These are phyloP conservation scores for Hemibagrus guttatus DNA, from an alignment of 2,797 vertebrate species.

Conservation along the genomic window DNA sequence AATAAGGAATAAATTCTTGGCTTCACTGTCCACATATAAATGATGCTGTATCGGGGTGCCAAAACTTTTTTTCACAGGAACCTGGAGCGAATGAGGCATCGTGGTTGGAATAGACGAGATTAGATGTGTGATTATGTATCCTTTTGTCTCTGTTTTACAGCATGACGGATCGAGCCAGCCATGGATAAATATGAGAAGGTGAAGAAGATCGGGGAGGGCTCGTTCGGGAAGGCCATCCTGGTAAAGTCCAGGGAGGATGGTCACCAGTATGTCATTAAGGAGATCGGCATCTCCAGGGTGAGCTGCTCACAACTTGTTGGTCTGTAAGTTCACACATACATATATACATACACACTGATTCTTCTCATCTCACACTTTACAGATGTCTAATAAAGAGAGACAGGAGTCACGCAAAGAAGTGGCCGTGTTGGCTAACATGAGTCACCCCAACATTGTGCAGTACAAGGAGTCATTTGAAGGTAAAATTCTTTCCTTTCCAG, in stretches of 20 bases:
- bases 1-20: no score
- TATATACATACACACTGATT: not conserved
- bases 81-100: no score
- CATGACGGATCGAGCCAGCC: constrained; percentile 67
- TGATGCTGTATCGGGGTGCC: not conserved
- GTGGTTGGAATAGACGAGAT: no score
- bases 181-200: constrained; percentile 96
- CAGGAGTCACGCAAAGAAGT: constrained; percentile 96
- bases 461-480: constrained; percentile 99
- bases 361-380: constrained; percentile 37
- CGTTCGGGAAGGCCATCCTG: constrained; percentile 95
- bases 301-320: constrained; percentile 50
- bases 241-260: constrained; percentile 89
- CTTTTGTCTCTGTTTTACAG: constrained; percentile 49
- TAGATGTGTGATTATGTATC: not conserved
- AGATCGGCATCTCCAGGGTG: constrained; percentile 95
- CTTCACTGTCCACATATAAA: not conserved
- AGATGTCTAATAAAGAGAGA: constrained; percentile 97
- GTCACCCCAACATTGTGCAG: constrained; percentile 96
- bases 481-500: constrained; percentile 60
- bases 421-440: constrained; percentile 95
- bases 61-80: no score
- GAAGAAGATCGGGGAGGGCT: constrained; percentile 96
- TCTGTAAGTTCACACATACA: not conserved
- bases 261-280: constrained; percentile 95